Conservation (phyloP, 2,888 invertebrate species). For the Aquatica leii region DNA sequence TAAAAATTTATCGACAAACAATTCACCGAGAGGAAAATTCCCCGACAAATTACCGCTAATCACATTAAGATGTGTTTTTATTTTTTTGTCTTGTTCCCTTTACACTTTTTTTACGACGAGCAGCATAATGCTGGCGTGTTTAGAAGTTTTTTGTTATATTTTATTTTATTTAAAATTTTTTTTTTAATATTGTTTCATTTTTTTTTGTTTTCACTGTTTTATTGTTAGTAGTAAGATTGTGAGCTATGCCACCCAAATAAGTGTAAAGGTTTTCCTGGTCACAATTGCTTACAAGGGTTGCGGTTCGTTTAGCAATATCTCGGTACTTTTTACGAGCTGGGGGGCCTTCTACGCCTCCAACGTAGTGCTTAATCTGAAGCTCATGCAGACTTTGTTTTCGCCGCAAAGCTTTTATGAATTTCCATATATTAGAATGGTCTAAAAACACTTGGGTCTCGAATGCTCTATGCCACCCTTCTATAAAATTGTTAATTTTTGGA, state of each 20-base stretch:
- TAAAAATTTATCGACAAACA: conserved; percentile 7
- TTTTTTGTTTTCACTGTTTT: neutral
- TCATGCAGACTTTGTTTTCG: neutral
- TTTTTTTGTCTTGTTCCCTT: neutral
- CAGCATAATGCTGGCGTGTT: neutral
- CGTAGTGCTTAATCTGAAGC: conserved; percentile 3
- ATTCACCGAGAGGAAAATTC: neutral
- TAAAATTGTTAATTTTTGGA: neutral
- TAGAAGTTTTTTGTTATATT: neutral
- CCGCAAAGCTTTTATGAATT: neutral
- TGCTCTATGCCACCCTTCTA: neutral
- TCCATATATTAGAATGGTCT: neutral
- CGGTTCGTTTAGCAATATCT: neutral
- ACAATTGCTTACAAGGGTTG: neutral
- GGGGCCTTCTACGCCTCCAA: neutral
- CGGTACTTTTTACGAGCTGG: conserved; percentile 4
- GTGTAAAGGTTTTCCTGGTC: neutral
- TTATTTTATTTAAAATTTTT: neutral
- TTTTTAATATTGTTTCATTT: neutral
- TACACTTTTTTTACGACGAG: neutral
- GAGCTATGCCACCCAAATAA: neutral
- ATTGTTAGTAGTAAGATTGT: conserved; percentile 7
- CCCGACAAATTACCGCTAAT: neutral
- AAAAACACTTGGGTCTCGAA: neutral
- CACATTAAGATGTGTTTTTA: no score